These are phyloP conservation scores for Saccostrea glomerata DNA, from an alignment of 1,140 invertebrate genomes.

Conservation along the genomic window DNA sequence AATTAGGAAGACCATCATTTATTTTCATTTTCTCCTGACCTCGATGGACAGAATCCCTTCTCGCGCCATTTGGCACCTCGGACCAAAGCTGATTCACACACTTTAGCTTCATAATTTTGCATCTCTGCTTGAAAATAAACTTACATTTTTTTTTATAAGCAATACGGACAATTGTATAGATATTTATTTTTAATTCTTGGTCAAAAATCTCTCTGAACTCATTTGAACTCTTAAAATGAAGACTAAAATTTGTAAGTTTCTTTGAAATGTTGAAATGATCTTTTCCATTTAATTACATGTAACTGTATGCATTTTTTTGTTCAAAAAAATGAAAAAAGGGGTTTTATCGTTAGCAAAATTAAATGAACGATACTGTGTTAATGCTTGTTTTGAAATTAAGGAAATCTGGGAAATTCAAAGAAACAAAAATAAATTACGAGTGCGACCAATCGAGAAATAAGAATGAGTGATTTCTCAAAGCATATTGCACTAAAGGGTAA, in stretches of 20 bases:
- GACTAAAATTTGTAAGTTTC: too few relatives aligned
- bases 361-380: background rate
- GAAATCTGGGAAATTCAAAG: background rate
- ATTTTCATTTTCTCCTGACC: background rate
- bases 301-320: too few relatives aligned
- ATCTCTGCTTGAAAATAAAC: background rate
- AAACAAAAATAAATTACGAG: background rate
- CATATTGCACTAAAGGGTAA: constrained; percentile 21
- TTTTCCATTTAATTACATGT: too few relatives aligned
- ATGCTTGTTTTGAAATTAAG: background rate
- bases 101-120: background rate
- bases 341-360: too few relatives aligned
- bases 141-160: background rate
- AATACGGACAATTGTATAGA: background rate
- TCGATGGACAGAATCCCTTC: background rate
- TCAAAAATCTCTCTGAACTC: too few relatives aligned
- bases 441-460: background rate
- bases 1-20: background rate
- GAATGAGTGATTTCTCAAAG: constrained; percentile 13
- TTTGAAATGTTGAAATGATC: too few relatives aligned
- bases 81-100: background rate
- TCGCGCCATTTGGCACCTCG: background rate
- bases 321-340: too few relatives aligned
- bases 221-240: too few relatives aligned
- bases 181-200: background rate